Percentiles rank a stretch among this genome's conserved stretches.
Conservation (phyloP, 2,113 vertebrate genomes). For the Pyrgilauda ruficollis region DNA sequence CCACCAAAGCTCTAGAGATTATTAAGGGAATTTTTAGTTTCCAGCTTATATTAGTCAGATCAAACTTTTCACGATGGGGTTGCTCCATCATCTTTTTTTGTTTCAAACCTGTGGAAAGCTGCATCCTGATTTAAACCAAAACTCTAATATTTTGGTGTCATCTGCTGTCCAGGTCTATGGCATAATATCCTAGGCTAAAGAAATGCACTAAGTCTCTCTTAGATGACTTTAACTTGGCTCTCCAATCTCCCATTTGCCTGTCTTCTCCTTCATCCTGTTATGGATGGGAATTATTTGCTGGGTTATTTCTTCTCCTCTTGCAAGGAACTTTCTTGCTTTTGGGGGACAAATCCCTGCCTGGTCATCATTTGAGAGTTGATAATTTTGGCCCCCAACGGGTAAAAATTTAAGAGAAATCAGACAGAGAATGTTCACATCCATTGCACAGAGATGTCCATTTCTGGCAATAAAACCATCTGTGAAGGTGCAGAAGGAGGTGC, state of each 20-base stretch:
- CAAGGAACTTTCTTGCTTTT: not conserved
- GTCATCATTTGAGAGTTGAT: not conserved
- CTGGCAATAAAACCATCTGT: not conserved
- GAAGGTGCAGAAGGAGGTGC: not conserved
- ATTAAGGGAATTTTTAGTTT: not conserved
- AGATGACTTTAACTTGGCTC: not conserved
- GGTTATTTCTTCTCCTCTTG: not conserved
- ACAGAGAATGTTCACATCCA: not conserved
- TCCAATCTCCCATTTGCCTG: not conserved
- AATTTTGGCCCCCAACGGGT: accelerated
- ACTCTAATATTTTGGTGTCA: not conserved
- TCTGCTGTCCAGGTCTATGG: not conserved
- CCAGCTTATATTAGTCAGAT: not conserved
- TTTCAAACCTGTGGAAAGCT: not conserved
- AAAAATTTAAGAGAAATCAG: not conserved
- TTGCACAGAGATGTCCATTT: not conserved
- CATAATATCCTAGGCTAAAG: not conserved
- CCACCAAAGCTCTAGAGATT: not conserved
- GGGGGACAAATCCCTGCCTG: not conserved
- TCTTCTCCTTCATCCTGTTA: not conserved
- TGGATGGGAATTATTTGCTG: not conserved
- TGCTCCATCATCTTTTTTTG: not conserved
- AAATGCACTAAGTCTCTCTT: accelerated
- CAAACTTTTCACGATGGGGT: not conserved
- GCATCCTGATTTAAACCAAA: not conserved